phyloP scores from a whole-genome alignment of 2,797 vertebrate species.

The Thamnophis elegans region DNA sequence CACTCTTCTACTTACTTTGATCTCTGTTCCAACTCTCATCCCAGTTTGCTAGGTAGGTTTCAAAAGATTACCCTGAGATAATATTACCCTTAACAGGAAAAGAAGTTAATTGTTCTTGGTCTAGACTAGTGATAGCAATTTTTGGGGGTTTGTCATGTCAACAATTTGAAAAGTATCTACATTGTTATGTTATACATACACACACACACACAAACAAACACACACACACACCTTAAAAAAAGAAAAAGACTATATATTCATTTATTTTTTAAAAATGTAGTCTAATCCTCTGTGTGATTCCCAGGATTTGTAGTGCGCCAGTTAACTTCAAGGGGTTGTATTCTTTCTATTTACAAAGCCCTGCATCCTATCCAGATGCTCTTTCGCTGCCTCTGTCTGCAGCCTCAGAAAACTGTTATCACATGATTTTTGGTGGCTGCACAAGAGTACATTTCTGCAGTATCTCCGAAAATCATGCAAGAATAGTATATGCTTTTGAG shows the following conservation, averaged over 20 bases:
- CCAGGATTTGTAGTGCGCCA: not conserved
- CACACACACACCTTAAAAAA: not conserved
- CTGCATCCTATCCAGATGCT: not conserved
- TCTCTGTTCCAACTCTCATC: not conserved
- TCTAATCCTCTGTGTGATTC: not conserved
- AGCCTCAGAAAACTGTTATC: not conserved
- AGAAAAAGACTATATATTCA: not conserved
- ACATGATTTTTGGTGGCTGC: not conserved
- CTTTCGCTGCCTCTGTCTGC: not conserved
- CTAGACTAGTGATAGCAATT: not conserved
- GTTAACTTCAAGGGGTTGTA: not conserved
- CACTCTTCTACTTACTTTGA: not conserved
- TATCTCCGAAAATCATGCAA: not conserved
- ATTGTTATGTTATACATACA: not conserved
- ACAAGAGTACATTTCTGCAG: not conserved
- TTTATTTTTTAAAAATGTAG: not conserved
- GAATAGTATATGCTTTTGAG: not conserved
- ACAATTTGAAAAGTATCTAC: not conserved
- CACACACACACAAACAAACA: not conserved
- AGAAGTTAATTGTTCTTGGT: not conserved
- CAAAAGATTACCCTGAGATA: not conserved
- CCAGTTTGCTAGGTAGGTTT: not conserved
- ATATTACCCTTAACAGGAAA: not conserved
- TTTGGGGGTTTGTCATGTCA: not conserved
- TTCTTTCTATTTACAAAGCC: not conserved